phyloP scores from a whole-genome alignment of 1,140 invertebrate species.

The Macrobrachium nipponense region DNA sequence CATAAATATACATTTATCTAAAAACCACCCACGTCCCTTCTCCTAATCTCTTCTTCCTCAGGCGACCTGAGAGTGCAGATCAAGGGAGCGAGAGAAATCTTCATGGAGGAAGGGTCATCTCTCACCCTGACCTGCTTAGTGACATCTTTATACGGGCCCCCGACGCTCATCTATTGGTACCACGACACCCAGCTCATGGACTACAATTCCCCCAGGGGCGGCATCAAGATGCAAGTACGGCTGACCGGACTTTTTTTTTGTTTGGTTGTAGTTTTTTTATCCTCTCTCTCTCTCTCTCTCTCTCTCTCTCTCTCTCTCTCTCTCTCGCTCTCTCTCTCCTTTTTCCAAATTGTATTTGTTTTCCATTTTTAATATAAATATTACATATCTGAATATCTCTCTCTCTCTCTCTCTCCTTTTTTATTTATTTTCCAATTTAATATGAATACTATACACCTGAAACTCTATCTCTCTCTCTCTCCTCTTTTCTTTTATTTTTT shows the following conservation, averaged over 20 bases:
- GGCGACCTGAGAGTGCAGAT: constrained; percentile 29
- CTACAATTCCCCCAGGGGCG: constrained; percentile 38
- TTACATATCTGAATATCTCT: too few species aligned
- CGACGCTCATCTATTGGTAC: constrained; percentile 34
- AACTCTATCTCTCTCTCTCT: too few species aligned
- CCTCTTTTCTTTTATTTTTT: too few species aligned
- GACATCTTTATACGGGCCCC: constrained; percentile 1
- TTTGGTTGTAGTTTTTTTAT: too few species aligned
- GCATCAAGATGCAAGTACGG: constrained; percentile 27
- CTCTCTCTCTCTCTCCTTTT: too few species aligned
- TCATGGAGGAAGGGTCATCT: constrained; percentile 21
- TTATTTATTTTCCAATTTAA: too few species aligned
- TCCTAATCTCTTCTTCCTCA: background rate
- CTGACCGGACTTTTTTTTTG: too few species aligned
- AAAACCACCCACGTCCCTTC: background rate
- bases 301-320: background rate
- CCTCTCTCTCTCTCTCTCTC: too few species aligned
- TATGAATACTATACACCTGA: too few species aligned
- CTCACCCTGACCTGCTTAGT: constrained; percentile 27
- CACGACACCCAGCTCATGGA: constrained; percentile 31
- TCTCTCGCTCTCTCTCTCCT: too few species aligned
- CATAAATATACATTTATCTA: background rate
- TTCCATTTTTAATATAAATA: too few species aligned
- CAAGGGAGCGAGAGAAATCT: constrained; percentile 18
- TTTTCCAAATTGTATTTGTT: too few species aligned